phyloP scores from a whole-genome alignment of 2,888 invertebrate genomes.

The Zelleria hepariella region DNA sequence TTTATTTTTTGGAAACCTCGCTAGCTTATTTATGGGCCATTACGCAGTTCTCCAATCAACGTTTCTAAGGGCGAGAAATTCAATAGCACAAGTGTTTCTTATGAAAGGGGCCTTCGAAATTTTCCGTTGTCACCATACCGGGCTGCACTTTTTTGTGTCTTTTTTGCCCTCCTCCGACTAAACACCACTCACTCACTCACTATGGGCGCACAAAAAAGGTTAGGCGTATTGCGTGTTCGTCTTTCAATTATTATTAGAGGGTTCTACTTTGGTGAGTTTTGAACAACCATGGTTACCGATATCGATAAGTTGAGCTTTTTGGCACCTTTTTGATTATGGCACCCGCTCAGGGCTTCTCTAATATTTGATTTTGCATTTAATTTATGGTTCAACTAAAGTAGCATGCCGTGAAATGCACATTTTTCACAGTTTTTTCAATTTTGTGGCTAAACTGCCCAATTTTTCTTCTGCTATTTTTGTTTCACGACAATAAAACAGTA shows the following conservation, averaged over 20 bases:
- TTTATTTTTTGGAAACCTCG: conserved; percentile 39
- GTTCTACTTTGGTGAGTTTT: too few relatives aligned
- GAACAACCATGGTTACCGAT: too few relatives aligned
- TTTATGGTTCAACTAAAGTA: too few relatives aligned
- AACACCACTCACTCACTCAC: conserved; percentile 49
- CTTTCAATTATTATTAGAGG: neutral
- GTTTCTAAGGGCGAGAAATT: conserved; percentile 45
- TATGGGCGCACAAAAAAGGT: conserved; percentile 20
- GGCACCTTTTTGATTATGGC: too few relatives aligned
- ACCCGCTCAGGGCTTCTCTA: too few relatives aligned
- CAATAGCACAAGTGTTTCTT: conserved; percentile 47
- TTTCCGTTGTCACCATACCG: conserved; percentile 53
- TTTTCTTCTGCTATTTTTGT: too few relatives aligned
- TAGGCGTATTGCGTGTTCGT: conserved; percentile 14
- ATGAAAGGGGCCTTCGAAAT: conserved; percentile 40
- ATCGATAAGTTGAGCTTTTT: too few relatives aligned
- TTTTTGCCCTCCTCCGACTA: conserved; percentile 55
- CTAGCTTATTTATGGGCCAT: conserved; percentile 46
- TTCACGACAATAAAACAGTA: too few relatives aligned
- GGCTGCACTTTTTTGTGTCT: conserved; percentile 24
- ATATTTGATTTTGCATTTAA: too few relatives aligned
- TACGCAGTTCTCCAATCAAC: conserved; percentile 29
- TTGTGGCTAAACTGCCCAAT: too few relatives aligned
- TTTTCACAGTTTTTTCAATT: too few relatives aligned
- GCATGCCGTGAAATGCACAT: too few relatives aligned